Evolutionary conservation across 2,888 invertebrate genomes (phyloP), one percentile per base, ranked within the genome.

Genomic region (Megalurothrips usitatus): DNA sequence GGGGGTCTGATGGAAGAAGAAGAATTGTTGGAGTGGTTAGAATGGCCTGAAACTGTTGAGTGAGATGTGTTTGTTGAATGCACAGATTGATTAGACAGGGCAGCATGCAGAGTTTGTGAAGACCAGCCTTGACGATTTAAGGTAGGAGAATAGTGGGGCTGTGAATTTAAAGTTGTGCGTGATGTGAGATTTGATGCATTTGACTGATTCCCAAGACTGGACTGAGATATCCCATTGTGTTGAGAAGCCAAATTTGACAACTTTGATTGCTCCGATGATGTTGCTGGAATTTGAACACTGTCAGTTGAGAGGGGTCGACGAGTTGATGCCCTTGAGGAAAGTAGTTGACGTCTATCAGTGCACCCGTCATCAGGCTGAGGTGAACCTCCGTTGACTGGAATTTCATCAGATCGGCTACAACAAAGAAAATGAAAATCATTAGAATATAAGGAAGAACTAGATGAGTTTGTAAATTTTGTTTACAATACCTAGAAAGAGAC

Each of bases 341-440:
- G 84, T 80, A 90, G 85, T 83, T 89, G 87, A 84, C 89, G 90
- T 85, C 90, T 90, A 83, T 90, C 89, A 0, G 89, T 88, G 83
- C 87, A 89, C 82, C 88, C 88, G 82, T 85, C 87, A 81, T 88
- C 87, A 79, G 85, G 87, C 83, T 87, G 87, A 58, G 87, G 86
- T 28, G 84, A 85, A 68, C 82, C 83, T 79, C 85, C 84, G 4
- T 83, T 82, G 49, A 26, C 23, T 26, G 68, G 68, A 26, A 26
- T 26, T 8, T 75, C 80, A 75, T 75, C 68, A 26, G 68, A 75
- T 12, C 68, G 68, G 12, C 68, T 75, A 26, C 23, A 75, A 26
- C 11, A 75, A 11, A 75, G 17, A 2, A 14, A 8, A 58, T 8
- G 0, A 8, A 58, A 58, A 6, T 6, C 34, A 75, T 75, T 26